Percentiles rank a stretch among this genome's conserved stretches.
phyloP scores from a whole-genome alignment of 64 coral and sea anemone species.

The Montipora cactus region DNA sequence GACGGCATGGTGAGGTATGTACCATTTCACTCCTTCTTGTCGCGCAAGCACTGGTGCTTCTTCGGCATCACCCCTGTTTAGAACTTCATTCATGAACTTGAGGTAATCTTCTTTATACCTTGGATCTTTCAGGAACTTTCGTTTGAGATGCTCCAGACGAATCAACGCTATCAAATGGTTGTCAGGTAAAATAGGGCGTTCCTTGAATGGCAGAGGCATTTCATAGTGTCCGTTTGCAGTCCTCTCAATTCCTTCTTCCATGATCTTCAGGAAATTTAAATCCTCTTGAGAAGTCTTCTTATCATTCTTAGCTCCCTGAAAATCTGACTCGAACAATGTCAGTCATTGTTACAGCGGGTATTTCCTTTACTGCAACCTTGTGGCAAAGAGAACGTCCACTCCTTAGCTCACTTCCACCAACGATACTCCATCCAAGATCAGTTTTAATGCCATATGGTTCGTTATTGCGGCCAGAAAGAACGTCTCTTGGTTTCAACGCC shows the following conservation, averaged over 20 bases:
- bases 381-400: too few species aligned
- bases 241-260: too few species aligned
- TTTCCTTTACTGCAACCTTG: neutral
- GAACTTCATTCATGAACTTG: neutral
- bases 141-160: neutral
- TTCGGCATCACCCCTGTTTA: constrained; percentile 6
- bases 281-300: constrained; percentile 12
- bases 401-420: too few species aligned
- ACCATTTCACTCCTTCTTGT: constrained; percentile 2
- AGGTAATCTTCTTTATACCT: too few species aligned
- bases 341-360: neutral
- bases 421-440: too few species aligned
- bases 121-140: too few species aligned
- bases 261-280: neutral
- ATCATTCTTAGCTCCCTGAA: neutral
- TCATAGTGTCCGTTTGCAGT: too few species aligned
- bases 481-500: too few species aligned
- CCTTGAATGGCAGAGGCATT: neutral
- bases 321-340: neutral
- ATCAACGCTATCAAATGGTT: neutral
- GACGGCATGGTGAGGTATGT: neutral
- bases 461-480: too few species aligned
- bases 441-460: too few species aligned
- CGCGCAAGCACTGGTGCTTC: neutral
- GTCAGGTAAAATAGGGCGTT: neutral